Evolutionary conservation across 2,888 invertebrate genomes (phyloP).

Genomic region (Mythimna loreyi): DNA sequence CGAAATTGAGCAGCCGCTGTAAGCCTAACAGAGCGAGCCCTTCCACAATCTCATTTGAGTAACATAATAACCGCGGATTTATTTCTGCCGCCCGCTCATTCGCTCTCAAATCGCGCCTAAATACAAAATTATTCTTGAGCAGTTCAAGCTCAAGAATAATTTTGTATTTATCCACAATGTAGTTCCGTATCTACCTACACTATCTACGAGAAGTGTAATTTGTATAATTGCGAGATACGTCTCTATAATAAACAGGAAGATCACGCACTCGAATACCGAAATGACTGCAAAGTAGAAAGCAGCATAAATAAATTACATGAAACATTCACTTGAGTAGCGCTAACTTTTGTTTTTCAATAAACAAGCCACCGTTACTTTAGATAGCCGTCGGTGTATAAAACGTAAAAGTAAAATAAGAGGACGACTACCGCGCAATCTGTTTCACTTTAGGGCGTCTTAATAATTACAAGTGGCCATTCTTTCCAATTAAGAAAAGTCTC

Average conservation of each 20-base stretch:
- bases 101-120: conserved; percentile 89
- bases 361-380: conserved; percentile 66
- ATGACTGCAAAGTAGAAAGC: conserved; percentile 48
- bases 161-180: conserved; percentile 26
- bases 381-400: conserved; percentile 74
- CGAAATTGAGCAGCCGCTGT: conserved; percentile 86
- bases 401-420: conserved; percentile 79
- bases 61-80: conserved; percentile 90
- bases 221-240: conserved; percentile 49
- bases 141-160: too few species aligned
- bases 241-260: conserved; percentile 35
- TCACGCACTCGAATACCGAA: conserved; percentile 47
- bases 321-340: conserved; percentile 58
- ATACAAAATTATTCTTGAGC: conserved; percentile 38
- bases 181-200: conserved; percentile 41
- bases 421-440: conserved; percentile 88
- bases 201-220: conserved; percentile 45
- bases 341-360: conserved; percentile 69
- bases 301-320: conserved; percentile 61
- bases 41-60: conserved; percentile 88
- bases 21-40: conserved; percentile 82
- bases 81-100: conserved; percentile 88
- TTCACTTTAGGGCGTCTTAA: conserved; percentile 91
- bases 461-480: conserved; percentile 91
- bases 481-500: conserved; percentile 91